Base-by-base conservation (phyloP, 2,797 vertebrate genomes). In the Sebastes goodei region DNA sequence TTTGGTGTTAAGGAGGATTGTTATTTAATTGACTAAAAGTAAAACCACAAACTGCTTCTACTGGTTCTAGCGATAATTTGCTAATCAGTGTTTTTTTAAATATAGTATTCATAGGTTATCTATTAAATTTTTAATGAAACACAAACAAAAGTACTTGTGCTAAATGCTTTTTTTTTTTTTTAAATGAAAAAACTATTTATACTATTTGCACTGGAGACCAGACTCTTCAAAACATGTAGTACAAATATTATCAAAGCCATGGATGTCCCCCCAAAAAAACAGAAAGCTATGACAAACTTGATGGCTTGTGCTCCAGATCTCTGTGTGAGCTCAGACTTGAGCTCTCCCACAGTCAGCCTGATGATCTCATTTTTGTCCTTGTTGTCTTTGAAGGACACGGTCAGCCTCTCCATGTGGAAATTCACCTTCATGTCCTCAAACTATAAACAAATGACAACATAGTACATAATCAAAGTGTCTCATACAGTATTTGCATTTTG, bases 251-350 rank as follows among this genome's bases (percentile, higher is more conserved):
- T 49, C 11, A 62, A 30, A 33, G 25, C 4, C 27, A 55, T 1
- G 1, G 2, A 23, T 6, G 11, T 53, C 56, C 6, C 11, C 11
- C 25, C 8, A 21, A 35, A 29, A 35, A 78, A 20, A 59, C 1
- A 71, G 71, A 57, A 32, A 27, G 11, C 6, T 3, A 12, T 12
- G 57, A 55, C 94, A 46, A 90, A 99, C 98, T 97, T 98, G 82
- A 98, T 91, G 88, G 98, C 97, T 94, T 99, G 97, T 80, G 97
- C 98, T 83, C 98, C 98, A n/a, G 98, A 94, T 87, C 98, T 96
- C 83, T 99, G 98, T 2, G 97, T 95, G 87, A 99, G 94, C 20
- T 91, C 93, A 69, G 97, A 96, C 89, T 95, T 94, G 76, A 99
- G 95, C 88, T 97, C 96, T 83, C 94, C 93, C 75, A 99, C 95